Percentiles rank a stretch among this genome's conserved stretches.
These are phyloP conservation scores for Calyptomena viridis DNA, from an alignment of 2,113 vertebrate genomes.

Conservation along the genomic window DNA sequence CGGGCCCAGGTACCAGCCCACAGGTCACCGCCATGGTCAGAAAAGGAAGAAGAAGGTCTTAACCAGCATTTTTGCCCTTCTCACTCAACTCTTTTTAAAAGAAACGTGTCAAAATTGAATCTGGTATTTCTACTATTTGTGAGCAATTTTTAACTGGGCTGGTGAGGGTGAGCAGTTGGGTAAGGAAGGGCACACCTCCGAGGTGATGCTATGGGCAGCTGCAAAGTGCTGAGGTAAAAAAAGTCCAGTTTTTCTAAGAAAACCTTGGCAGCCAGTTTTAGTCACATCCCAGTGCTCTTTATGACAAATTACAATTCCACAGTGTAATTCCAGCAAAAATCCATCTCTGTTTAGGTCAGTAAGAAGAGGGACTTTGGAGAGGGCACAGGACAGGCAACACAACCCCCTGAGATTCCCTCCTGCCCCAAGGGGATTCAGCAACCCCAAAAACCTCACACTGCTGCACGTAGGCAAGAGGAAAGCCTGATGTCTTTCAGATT, in stretches of 20 bases:
- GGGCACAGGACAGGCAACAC: neutral
- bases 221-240: neutral
- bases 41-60: neutral
- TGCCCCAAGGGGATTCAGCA: rapidly evolving
- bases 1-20: too few species aligned
- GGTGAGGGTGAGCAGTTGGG: neutral
- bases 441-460: neutral
- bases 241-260: rapidly evolving
- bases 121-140: neutral
- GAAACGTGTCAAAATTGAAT: neutral
- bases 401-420: neutral
- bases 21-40: rapidly evolving
- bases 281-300: neutral
- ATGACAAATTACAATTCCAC: neutral
- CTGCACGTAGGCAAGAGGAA: neutral
- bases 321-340: neutral
- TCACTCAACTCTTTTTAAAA: neutral
- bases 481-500: neutral
- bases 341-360: neutral
- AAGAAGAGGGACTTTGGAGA: neutral
- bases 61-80: neutral
- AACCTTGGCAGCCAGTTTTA: neutral
- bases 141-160: neutral
- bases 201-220: neutral
- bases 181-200: neutral